Base-by-base conservation (phyloP, 2,888 invertebrate genomes). In the Calephelis perditalis region DNA sequence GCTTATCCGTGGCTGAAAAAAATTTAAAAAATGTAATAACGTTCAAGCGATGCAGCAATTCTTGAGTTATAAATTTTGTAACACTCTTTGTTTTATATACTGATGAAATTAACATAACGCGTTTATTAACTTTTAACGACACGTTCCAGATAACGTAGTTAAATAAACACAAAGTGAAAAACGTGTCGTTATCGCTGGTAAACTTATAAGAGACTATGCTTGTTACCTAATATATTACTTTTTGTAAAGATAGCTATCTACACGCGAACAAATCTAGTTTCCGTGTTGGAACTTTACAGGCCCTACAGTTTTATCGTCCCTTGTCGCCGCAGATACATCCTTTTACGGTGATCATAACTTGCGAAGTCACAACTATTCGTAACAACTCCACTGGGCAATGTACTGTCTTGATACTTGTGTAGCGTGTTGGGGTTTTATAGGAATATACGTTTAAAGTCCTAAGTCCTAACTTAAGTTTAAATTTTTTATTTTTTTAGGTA, bases 291-390 rank as follows among this genome's bases (percentile, higher is more conserved):
- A 71, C 73, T 73, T 71, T 68, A 70, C 64, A 65, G 71, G 71
- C 74, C 65, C 75, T 74, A 78, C 76, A 73, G 74, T 73, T 82
- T 85, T 85, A 85, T 84, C 80, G 82, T 74, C 67, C 67, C 71
- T 70, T 72, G 77, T 75, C 73, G 73, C 71, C 70, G 71, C 72
- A 74, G 78, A 80, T 78, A 84, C 83, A 81, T 85, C 82, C 82
- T 78, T 80, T 81, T 78, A 81, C 75, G 74, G 76, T 63, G 71
- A 60, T 73, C 73, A 78, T 84, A 84, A 84, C 71, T 84, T 75
- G 67, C 73, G 69, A 67, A 74, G 77, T 74, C 72, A 73, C 76
- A 77, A 79, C 77, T 78, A 78, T 77, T 76, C 71, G 74, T 71
- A 74, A 74, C 73, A 65, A 70, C 68, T 66, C 70, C 68, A 61